These are phyloP conservation scores for Pseudolycoriella hygida DNA, from an alignment of 2,888 invertebrate species.

Conservation along the genomic window DNA sequence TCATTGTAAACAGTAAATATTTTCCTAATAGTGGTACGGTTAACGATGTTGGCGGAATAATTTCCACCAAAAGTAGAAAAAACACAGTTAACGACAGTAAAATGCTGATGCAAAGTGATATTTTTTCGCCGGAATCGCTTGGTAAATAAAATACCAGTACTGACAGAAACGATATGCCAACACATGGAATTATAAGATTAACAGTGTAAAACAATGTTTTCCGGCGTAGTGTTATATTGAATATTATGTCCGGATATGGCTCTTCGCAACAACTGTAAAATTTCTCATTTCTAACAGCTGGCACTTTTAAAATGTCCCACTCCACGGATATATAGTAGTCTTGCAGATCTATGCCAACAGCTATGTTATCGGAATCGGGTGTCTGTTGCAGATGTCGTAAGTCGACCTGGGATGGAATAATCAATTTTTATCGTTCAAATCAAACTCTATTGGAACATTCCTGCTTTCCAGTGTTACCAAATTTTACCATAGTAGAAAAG, in stretches of 20 bases:
- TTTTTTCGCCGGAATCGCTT: conserved; percentile 94
- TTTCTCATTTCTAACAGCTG: conserved; percentile 76
- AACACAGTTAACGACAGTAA: conserved; percentile 85
- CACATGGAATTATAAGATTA: conserved; percentile 92
- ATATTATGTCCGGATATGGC: conserved; percentile 94
- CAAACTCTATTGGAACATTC: too few species aligned
- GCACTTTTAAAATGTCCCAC: conserved; percentile 94
- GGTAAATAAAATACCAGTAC: conserved; percentile 95
- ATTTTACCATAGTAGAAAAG: too few species aligned
- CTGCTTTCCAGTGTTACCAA: too few species aligned
- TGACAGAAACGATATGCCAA: conserved; percentile 91
- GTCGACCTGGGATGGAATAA: conserved; percentile 49
- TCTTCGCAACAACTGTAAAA: conserved; percentile 95
- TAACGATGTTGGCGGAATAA: conserved; percentile 84
- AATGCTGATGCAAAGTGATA: conserved; percentile 89
- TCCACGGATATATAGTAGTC: conserved; percentile 95
- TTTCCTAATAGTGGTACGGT: conserved; percentile 83
- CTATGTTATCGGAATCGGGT: conserved; percentile 73
- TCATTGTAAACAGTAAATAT: conserved; percentile 88
- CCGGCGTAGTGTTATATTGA: conserved; percentile 84
- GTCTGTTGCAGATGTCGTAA: conserved; percentile 73
- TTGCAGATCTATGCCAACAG: conserved; percentile 78
- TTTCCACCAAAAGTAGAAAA: conserved; percentile 82
- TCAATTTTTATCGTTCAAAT: neutral
- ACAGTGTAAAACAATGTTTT: conserved; percentile 97